Evolutionary conservation across 2,888 invertebrate species (phyloP).

Genomic region (Dascillus cervinus): DNA sequence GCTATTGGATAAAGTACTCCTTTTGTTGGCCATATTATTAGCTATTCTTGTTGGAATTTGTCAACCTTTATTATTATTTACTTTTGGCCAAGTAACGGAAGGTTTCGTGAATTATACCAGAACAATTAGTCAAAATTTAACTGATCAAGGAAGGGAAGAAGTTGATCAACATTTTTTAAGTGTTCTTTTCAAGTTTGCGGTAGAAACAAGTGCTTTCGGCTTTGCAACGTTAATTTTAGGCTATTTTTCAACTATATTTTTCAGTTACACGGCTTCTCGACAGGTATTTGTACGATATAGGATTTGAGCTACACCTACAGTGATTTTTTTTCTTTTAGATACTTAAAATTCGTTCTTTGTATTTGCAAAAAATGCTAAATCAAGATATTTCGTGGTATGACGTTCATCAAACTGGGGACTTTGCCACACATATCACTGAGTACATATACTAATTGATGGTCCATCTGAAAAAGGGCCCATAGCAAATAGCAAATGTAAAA

Average conservation of each 20-base stretch:
- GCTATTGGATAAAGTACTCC: neutral
- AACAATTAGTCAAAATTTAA: neutral
- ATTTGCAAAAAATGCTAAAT: slow-evolving; percentile 58
- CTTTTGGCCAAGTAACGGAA: neutral
- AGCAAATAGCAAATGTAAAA: neutral
- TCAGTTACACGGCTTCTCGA: slow-evolving; percentile 63
- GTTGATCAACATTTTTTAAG: neutral
- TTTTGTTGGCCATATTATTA: neutral
- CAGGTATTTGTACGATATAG: slow-evolving; percentile 46
- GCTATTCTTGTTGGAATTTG: neutral
- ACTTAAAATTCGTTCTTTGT: slow-evolving; percentile 55
- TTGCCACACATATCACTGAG: slow-evolving; percentile 69
- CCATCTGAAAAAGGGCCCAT: neutral
- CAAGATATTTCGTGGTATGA: slow-evolving; percentile 73
- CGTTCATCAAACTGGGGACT: slow-evolving; percentile 61
- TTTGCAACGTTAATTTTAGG: slow-evolving; percentile 51
- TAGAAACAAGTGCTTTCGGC: slow-evolving; percentile 56
- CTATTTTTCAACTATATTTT: slow-evolving; percentile 57
- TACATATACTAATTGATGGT: slow-evolving; percentile 36
- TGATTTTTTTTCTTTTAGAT: slow-evolving; percentile 41
- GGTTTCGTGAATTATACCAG: neutral
- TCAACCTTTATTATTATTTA: neutral
- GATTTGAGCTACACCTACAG: slow-evolving; percentile 1
- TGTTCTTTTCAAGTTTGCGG: slow-evolving; percentile 45
- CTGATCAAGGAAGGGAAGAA: neutral